A percentile compares a stretch with the other conserved stretches of the same genome.
Conservation (phyloP, 2,113 vertebrate genomes). For the Micronycteris hirsuta region DNA sequence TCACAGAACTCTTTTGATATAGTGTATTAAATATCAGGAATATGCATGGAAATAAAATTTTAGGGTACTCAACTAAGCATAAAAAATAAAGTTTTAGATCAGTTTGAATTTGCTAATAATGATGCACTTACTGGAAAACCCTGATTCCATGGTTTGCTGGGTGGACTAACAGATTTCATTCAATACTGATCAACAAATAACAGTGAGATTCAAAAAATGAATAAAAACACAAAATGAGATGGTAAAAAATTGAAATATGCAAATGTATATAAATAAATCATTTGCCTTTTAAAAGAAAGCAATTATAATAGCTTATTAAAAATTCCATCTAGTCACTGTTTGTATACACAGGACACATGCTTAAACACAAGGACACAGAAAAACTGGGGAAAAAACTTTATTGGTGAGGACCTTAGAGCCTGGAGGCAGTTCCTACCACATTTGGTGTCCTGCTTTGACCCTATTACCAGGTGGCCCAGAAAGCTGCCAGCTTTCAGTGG, state of each 20-base stretch:
- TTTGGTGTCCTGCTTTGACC: conserved; percentile 52
- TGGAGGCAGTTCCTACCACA: neutral
- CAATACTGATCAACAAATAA: neutral
- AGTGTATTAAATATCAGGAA: neutral
- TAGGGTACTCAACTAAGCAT: neutral
- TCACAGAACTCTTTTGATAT: neutral
- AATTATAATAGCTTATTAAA: neutral
- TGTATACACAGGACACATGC: neutral
- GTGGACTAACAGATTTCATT: neutral
- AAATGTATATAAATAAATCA: neutral
- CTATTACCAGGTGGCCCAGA: conserved; percentile 3
- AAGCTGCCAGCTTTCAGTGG: conserved; percentile 13
- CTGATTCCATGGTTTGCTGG: neutral
- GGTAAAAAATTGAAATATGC: neutral
- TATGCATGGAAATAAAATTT: neutral
- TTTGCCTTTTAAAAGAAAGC: neutral
- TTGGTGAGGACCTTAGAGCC: neutral
- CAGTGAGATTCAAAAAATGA: neutral
- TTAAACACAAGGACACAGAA: neutral
- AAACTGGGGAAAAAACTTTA: neutral
- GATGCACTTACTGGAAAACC: neutral
- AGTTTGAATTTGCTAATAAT: neutral
- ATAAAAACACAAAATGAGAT: neutral
- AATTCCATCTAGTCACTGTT: neutral
- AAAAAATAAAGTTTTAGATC: neutral